Evolutionary conservation across 1,140 invertebrate species (phyloP).

Genomic region (Psix sp.): DNA sequence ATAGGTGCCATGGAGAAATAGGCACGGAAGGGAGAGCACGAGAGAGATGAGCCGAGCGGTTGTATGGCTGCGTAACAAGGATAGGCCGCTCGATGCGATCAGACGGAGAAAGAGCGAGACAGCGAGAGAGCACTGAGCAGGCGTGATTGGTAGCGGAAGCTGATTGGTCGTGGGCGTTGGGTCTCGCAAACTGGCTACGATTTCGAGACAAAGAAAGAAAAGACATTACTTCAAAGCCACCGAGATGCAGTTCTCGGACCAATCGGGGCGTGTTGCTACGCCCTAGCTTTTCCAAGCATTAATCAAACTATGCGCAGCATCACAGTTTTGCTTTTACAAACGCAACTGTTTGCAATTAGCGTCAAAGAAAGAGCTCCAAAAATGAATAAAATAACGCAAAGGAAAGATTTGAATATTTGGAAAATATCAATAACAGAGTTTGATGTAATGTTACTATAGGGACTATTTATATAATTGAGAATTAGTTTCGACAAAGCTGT

Average conservation of each 20-base stretch:
- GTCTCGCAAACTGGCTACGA: conserved; percentile 44
- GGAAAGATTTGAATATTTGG: no score
- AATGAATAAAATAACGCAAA: no score
- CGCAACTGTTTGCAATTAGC: no score
- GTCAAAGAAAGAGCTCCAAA: no score
- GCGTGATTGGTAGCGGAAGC: conserved; percentile 63
- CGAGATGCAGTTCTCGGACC: conserved; percentile 39
- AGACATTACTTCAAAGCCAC: conserved; percentile 38
- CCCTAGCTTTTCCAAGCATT: conserved; percentile 25
- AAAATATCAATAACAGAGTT: no score
- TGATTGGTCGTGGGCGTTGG: conserved; percentile 61
- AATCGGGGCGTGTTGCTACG: conserved; percentile 31
- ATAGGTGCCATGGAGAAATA: conserved; percentile 35
- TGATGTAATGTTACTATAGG: no score
- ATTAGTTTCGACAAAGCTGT: no score
- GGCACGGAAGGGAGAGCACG: conserved; percentile 23
- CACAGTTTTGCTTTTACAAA: no score
- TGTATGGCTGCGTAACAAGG: conserved; percentile 40
- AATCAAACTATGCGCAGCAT: conserved; percentile 18
- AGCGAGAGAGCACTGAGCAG: conserved; percentile 32
- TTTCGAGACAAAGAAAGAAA: conserved; percentile 46
- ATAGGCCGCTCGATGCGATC: conserved; percentile 11
- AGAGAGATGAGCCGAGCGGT: conserved; percentile 42
- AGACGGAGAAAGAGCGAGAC: conserved; percentile 22
- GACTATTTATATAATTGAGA: no score